Base-by-base conservation (phyloP, 1,140 invertebrate genomes). In the Muscidifurax raptorellus region DNA sequence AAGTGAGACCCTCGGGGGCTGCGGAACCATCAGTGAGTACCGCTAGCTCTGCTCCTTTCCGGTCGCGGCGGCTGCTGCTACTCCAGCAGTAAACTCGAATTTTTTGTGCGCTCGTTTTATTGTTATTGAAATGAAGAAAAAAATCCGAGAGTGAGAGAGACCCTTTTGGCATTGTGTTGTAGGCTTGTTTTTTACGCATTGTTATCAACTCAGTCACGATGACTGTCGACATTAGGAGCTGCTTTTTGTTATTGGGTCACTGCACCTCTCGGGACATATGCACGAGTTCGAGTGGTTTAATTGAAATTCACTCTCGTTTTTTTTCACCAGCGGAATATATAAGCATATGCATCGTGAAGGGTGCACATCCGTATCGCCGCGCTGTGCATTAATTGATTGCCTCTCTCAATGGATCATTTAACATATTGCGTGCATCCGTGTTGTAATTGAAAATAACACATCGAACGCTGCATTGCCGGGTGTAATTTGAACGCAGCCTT, bases 11-110 rank as follows among this genome's bases (percentile, higher is more conserved):
- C 28, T 76, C 74, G 22, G 22, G 74, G 74, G 44, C 44, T 59
- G 22, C 18, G 18, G 22, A 59, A n/a, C 52, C 52, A 40, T 9
- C 44, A 7, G 52, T 18, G 6, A 59, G 22, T 59, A 59, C 18
- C 40, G 71, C 59, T 25, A 80, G 47, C 30, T 27, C 77, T 27
- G 12, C 7, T 67, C 67, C 71, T 82, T 83, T 83, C 64, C 82
- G 82, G 52, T 40, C 25, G 36, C 66, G 13, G 79, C 7, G 9
- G 25, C 44, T 1, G 36, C 47, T 12, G 69, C 40, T 32, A 1
- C 12, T 44, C 32, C 32, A 32, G n/a, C 71, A 12, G 2, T 13
- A 44, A 66, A 30, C 30, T 32, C 30, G 1, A n/a, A 5, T 80
- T 71, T 79, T 80, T 72, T 7, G 1, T 52, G 13, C 30, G 44